Evolutionary conservation across 2,888 invertebrate genomes (phyloP).

Genomic region (Morpho deidamia): DNA sequence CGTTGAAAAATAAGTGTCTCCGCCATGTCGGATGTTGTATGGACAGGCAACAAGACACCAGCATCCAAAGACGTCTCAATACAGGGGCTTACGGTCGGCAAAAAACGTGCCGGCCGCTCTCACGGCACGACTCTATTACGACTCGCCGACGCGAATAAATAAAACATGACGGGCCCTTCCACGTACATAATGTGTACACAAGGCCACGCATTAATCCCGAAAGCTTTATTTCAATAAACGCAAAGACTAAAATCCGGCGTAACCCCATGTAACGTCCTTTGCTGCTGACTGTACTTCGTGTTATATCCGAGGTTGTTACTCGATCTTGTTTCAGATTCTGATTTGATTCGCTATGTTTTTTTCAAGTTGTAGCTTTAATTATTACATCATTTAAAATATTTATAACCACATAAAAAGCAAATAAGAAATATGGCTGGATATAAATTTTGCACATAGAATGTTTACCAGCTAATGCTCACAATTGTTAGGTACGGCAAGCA

Average conservation of each 20-base stretch:
- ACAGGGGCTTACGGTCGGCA: constrained; percentile 60
- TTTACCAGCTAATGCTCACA: too few relatives aligned
- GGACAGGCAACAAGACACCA: constrained; percentile 74
- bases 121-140: constrained; percentile 77
- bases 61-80: constrained; percentile 75
- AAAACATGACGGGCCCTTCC: constrained; percentile 77
- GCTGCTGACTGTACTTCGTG: constrained; percentile 17
- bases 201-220: constrained; percentile 20
- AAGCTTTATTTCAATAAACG: constrained; percentile 20
- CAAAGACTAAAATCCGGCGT: constrained; percentile 16
- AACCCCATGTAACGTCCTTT: background rate
- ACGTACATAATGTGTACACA: constrained; percentile 48
- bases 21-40: constrained; percentile 65
- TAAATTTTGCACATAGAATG: too few relatives aligned
- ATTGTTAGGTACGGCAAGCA: too few relatives aligned
- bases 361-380: constrained; percentile 21
- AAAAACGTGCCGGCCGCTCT: constrained; percentile 72
- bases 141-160: constrained; percentile 70
- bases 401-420: constrained; percentile 11
- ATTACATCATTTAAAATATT: constrained; percentile 20
- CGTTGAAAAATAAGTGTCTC: constrained; percentile 60
- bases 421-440: too few relatives aligned
- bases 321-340: constrained; percentile 66
- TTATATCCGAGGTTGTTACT: constrained; percentile 56
- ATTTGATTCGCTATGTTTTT: constrained; percentile 56